phyloP scores from a whole-genome alignment of 1,140 invertebrate genomes.

The Drosophila nigromelanica region DNA sequence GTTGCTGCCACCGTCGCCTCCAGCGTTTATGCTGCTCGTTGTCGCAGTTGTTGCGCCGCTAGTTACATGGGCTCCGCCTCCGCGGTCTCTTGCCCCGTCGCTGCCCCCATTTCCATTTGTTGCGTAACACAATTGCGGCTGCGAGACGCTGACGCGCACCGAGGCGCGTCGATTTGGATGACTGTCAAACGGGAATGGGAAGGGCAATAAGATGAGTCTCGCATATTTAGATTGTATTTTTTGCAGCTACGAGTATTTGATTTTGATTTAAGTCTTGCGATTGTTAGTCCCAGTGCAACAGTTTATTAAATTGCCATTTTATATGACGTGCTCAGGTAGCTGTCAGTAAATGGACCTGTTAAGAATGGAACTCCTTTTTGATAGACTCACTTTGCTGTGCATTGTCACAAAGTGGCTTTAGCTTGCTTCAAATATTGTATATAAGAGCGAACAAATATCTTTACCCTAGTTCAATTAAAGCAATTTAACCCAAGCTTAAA shows the following conservation, averaged over 20 bases:
- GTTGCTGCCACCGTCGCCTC: conserved; percentile 34
- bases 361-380: not conserved
- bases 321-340: conserved; percentile 34
- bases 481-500: too few species aligned
- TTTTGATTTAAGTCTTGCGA: conserved; percentile 64
- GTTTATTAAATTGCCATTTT: conserved; percentile 69
- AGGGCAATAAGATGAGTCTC: not conserved
- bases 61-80: not conserved
- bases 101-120: conserved; percentile 55
- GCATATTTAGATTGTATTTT: conserved; percentile 57
- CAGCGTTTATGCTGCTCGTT: conserved; percentile 60
- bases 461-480: too few species aligned
- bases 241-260: conserved; percentile 37
- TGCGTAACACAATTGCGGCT: conserved; percentile 73
- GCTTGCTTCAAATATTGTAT: too few species aligned
- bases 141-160: conserved; percentile 67
- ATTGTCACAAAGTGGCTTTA: too few species aligned
- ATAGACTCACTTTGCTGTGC: too few species aligned
- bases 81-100: conserved; percentile 3
- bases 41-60: conserved; percentile 83
- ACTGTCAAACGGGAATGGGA: conserved; percentile 35
- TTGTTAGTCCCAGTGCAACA: conserved; percentile 49
- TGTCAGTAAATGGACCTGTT: not conserved
- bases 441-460: too few species aligned
- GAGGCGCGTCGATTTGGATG: conserved; percentile 79